phyloP scores from a whole-genome alignment of 2,797 vertebrate genomes.

The Chaetophractus vellerosus region DNA sequence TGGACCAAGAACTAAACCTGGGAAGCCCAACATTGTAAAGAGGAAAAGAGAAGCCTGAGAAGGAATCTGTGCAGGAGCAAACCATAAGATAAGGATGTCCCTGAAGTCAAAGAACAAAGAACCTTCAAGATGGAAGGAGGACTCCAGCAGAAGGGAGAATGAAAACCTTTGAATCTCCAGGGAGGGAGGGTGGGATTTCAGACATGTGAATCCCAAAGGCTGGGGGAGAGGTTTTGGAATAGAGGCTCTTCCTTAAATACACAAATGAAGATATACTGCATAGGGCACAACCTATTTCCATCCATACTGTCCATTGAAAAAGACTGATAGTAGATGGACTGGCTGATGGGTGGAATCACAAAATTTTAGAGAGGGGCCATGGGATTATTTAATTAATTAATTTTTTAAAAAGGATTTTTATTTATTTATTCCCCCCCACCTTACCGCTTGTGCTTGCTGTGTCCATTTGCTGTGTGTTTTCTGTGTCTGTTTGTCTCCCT shows the following conservation, averaged over 20 bases:
- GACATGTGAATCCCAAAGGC: not conserved
- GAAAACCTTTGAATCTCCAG: not conserved
- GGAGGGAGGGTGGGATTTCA: not conserved
- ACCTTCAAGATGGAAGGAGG: not conserved
- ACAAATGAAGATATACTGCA: not conserved
- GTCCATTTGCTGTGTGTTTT: no score
- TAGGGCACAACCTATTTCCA: not conserved
- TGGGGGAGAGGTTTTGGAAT: not conserved
- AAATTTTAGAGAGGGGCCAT: not conserved
- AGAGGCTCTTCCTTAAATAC: not conserved
- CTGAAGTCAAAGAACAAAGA: not conserved
- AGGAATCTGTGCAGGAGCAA: not conserved
- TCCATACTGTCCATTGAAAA: not conserved
- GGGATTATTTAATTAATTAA: conserved; percentile 47
- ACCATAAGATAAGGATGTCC: not conserved
- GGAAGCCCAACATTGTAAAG: not conserved
- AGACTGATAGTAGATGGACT: not conserved
- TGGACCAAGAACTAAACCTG: not conserved
- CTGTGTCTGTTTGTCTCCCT: no score
- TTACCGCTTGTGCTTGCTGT: no score
- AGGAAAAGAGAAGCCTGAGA: not conserved
- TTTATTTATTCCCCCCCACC: no score
- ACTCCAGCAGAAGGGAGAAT: not conserved
- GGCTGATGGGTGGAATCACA: conserved; percentile 21
- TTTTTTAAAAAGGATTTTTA: no score